Evolutionary conservation across 2,113 vertebrate genomes (phyloP).

Genomic region (Balaenoptera acutorostrata): DNA sequence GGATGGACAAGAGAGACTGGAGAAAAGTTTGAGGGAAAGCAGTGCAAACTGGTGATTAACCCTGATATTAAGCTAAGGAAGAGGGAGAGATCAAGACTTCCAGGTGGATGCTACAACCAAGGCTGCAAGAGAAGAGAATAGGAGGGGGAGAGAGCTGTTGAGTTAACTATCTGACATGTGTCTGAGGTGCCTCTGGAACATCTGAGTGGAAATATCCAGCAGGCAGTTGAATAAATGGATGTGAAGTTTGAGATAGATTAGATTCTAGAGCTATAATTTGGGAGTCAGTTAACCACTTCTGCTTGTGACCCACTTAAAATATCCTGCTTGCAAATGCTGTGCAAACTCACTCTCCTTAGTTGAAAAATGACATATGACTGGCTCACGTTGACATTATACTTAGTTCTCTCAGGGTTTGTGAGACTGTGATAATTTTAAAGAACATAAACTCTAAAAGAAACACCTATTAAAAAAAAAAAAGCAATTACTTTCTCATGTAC

Average conservation of each 20-base stretch:
- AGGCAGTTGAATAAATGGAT: not conserved
- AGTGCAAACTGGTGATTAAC: not conserved
- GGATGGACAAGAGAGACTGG: not conserved
- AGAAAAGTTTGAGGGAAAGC: not conserved
- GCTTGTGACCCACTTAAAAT: not conserved
- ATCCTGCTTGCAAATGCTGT: not conserved
- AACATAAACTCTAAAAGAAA: not conserved
- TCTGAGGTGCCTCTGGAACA: not conserved
- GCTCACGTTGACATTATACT: not conserved
- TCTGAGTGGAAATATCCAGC: not conserved
- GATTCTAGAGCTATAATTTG: not conserved
- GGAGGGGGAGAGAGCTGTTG: not conserved
- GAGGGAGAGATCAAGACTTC: not conserved
- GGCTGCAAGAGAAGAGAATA: not conserved
- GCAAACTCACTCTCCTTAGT: not conserved
- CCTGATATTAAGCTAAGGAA: not conserved
- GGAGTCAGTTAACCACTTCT: not conserved
- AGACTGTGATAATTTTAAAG: not conserved
- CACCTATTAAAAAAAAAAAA: not conserved
- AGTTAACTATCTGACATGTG: not conserved
- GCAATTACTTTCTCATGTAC: not conserved
- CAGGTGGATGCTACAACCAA: not conserved
- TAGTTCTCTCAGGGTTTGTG: not conserved
- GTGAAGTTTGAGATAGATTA: not conserved
- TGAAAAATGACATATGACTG: not conserved